Conservation (phyloP, 2,113 vertebrate genomes). For the Oriolus oriolus region DNA sequence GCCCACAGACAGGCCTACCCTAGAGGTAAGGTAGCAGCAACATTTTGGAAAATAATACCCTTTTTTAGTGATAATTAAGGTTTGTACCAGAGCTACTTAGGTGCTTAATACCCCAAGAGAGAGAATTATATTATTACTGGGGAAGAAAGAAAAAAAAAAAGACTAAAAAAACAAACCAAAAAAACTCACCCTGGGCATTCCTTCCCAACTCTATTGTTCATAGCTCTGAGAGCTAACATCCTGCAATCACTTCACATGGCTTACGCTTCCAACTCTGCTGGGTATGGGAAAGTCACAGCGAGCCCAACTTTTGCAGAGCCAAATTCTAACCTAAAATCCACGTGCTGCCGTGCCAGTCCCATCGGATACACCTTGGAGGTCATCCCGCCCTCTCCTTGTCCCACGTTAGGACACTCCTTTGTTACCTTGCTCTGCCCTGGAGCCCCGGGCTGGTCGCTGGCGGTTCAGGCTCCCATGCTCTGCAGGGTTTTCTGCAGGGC, state of each 20-base stretch:
- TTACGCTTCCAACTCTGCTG: neutral
- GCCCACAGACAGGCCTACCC: neutral
- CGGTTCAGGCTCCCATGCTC: neutral
- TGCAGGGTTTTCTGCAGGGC: neutral
- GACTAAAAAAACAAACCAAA: neutral
- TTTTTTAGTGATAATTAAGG: neutral
- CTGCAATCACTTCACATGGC: neutral
- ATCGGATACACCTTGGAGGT: accelerated
- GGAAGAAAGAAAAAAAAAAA: neutral
- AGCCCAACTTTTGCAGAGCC: neutral
- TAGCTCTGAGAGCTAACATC: neutral
- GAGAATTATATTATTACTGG: neutral
- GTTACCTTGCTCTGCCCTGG: neutral
- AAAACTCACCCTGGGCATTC: neutral
- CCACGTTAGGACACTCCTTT: neutral
- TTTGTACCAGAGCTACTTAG: neutral
- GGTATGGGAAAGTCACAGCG: neutral
- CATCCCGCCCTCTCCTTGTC: accelerated
- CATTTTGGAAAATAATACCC: neutral
- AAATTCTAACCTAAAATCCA: neutral
- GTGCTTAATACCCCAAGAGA: neutral
- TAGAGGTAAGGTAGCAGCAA: neutral
- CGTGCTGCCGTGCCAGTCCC: accelerated
- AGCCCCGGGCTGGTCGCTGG: neutral
- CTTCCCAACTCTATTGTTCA: neutral